phyloP scores from a whole-genome alignment of 2,888 invertebrate species.

The Pilophorus perplexus region DNA sequence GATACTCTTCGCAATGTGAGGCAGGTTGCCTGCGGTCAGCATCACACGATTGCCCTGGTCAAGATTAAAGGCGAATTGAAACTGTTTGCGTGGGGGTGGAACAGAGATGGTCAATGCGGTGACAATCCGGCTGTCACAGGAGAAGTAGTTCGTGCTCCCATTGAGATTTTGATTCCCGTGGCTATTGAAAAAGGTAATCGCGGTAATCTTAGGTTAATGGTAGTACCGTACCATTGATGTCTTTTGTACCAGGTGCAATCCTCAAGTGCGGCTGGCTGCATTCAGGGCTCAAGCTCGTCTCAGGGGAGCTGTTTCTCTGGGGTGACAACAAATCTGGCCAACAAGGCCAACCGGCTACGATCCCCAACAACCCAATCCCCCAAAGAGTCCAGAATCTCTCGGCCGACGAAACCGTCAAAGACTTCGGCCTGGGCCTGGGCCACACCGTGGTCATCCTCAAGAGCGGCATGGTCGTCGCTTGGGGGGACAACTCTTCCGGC shows the following conservation, averaged over 20 bases:
- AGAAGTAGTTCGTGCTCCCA: not conserved
- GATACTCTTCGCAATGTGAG: constrained; percentile 57
- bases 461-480: constrained; percentile 29
- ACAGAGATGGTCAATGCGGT: constrained; percentile 76
- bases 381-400: constrained; percentile 16
- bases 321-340: constrained; percentile 31
- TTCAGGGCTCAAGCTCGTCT: constrained; percentile 6
- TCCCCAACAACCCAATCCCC: constrained; percentile 2
- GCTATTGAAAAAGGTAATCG: not conserved
- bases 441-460: constrained; percentile 30
- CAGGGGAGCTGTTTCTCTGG: constrained; percentile 29
- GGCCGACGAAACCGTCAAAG: constrained; percentile 18
- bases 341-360: constrained; percentile 10
- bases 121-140: constrained; percentile 53
- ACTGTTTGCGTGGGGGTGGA: constrained; percentile 70
- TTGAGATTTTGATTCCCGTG: constrained; percentile 11
- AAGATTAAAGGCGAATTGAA: constrained; percentile 53
- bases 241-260: too few relatives aligned
- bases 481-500: constrained; percentile 23
- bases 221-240: too few relatives aligned
- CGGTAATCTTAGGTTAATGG: too few relatives aligned
- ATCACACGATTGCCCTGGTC: constrained; percentile 67
- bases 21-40: constrained; percentile 74
- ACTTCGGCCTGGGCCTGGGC: constrained; percentile 20
- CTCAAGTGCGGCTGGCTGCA: constrained; percentile 28